Evolutionary conservation across 2,113 vertebrate species (phyloP).

Genomic region (Arenaria interpres): DNA sequence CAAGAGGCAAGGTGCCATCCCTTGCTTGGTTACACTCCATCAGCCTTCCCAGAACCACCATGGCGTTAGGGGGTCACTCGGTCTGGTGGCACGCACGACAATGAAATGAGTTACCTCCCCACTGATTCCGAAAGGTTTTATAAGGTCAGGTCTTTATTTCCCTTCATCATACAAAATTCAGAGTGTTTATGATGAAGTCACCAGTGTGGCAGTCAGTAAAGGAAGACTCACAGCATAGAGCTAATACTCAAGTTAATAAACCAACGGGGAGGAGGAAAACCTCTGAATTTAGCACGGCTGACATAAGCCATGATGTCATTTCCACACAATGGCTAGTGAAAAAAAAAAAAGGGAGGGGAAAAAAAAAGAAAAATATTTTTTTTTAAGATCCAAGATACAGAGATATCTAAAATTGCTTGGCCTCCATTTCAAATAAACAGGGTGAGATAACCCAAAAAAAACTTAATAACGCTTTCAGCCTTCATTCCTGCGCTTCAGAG

Average conservation of each 20-base stretch:
- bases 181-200: neutral
- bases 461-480: neutral
- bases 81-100: fast-evolving
- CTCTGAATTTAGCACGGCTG: constrained; percentile 32
- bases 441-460: neutral
- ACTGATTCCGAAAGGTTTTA: neutral
- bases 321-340: neutral
- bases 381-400: constrained; percentile 12
- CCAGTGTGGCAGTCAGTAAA: neutral
- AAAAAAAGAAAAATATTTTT: neutral
- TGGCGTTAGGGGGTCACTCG: fast-evolving
- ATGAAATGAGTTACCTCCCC: neutral
- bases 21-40: fast-evolving
- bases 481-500: neutral
- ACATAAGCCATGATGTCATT: constrained; percentile 48
- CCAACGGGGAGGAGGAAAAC: neutral
- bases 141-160: neutral
- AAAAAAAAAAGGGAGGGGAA: neutral
- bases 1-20: neutral
- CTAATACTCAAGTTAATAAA: neutral
- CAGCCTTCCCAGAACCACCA: neutral
- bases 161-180: neutral
- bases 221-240: neutral
- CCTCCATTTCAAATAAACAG: constrained; percentile 33
- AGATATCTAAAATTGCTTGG: constrained; percentile 23